These are phyloP conservation scores for Temnopleurus reevesii DNA, from an alignment of 53 echinoderm and acorn worm species.

Conservation along the genomic window DNA sequence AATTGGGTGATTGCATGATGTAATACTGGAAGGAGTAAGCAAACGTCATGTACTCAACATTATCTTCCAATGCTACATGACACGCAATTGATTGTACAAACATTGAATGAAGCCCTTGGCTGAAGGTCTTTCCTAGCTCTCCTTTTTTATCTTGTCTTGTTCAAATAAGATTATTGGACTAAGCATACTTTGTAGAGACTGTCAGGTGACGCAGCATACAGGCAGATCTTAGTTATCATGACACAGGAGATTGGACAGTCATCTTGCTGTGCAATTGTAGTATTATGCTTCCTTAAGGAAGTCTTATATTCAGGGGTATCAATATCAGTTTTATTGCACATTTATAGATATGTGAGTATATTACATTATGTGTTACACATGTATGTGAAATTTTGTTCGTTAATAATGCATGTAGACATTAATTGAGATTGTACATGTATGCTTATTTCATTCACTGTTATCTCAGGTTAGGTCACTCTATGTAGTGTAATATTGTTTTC, in stretches of 20 bases:
- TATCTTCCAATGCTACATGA: too few species aligned
- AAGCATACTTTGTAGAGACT: neutral
- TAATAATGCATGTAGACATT: too few species aligned
- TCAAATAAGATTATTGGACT: conserved; percentile 3
- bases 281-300: neutral
- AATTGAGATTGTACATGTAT: too few species aligned
- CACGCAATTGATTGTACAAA: too few species aligned
- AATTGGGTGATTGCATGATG: too few species aligned
- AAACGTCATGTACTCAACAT: too few species aligned
- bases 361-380: neutral
- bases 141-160: neutral
- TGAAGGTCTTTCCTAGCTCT: neutral
- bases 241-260: neutral
- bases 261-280: too few species aligned
- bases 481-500: too few species aligned
- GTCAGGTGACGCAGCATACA: conserved; percentile 6
- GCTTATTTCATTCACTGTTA: too few species aligned
- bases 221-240: neutral
- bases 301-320: neutral
- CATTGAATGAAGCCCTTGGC: neutral
- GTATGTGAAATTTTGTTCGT: neutral
- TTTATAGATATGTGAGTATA: neutral
- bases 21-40: too few species aligned
- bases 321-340: neutral
- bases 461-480: too few species aligned